Percentiles rank a stretch among this genome's conserved stretches.
Evolutionary conservation across 2,797 vertebrate species (phyloP).

Genomic region (Sitta carolinensis): DNA sequence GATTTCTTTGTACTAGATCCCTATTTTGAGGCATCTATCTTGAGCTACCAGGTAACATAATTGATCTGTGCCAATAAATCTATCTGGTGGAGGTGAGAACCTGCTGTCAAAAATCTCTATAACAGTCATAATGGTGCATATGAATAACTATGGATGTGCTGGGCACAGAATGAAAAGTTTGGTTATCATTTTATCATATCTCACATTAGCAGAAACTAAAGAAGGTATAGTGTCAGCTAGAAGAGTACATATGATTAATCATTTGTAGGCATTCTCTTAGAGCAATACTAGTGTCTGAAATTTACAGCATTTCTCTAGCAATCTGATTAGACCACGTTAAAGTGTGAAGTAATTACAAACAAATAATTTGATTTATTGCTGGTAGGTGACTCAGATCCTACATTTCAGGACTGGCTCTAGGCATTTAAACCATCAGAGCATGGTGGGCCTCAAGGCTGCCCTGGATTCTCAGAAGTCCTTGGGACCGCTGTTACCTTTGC

Average conservation of each 20-base stretch:
- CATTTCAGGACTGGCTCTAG: not conserved
- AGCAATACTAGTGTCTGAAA: not conserved
- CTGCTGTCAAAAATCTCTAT: not conserved
- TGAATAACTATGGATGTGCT: not conserved
- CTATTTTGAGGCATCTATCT: not conserved
- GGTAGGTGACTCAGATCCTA: not conserved
- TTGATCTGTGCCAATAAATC: not conserved
- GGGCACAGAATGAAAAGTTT: not conserved
- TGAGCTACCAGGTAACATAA: not conserved
- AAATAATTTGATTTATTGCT: not conserved
- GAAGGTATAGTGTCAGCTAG: not conserved
- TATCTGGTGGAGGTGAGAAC: not conserved
- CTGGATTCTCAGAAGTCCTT: not conserved
- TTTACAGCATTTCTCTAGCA: not conserved
- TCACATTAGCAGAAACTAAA: not conserved
- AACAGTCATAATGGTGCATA: not conserved
- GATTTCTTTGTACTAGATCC: not conserved
- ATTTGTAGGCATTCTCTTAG: not conserved
- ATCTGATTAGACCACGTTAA: not conserved
- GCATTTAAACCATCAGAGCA: not conserved
- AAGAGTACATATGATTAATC: not conserved
- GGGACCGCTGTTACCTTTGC: not conserved
- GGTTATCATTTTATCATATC: not conserved
- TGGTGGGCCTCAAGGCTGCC: rapidly evolving
- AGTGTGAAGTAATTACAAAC: not conserved